Conservation (phyloP, 2,113 vertebrate genomes). For the Brevimyrus niger region DNA sequence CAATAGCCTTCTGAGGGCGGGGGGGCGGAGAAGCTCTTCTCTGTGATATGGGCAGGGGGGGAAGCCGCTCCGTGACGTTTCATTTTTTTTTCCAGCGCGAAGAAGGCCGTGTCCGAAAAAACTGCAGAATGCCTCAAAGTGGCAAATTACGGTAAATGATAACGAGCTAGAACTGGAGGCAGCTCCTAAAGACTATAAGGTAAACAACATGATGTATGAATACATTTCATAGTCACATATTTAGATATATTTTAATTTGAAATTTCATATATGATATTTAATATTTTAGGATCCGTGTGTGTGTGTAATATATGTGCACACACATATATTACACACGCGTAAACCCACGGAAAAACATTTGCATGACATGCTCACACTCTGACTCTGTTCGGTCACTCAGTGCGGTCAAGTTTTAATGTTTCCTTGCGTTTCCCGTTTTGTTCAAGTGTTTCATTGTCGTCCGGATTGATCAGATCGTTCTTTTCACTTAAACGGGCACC, state of each 20-base stretch:
- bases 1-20: conserved; percentile 2
- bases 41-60: not conserved
- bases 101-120: not conserved
- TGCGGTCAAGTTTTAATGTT: not conserved
- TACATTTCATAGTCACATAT: not conserved
- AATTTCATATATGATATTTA: not conserved
- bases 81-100: not conserved
- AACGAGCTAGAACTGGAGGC: not conserved
- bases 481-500: not conserved
- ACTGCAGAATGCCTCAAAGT: conserved; percentile 10
- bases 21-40: not conserved
- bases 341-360: not conserved
- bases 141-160: conserved; percentile 15
- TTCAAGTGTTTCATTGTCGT: not conserved
- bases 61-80: conserved; percentile 7
- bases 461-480: not conserved
- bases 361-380: not conserved
- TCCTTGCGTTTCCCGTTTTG: not conserved
- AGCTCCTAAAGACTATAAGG: not conserved
- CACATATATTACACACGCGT: not conserved
- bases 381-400: not conserved
- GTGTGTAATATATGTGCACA: not conserved
- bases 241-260: not conserved
- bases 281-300: not conserved
- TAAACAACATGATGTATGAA: conserved; percentile 8